Evolutionary conservation across 1,140 invertebrate genomes (phyloP), one percentile per base, ranked within the genome.

Genomic region (Eufriesea mexicana): DNA sequence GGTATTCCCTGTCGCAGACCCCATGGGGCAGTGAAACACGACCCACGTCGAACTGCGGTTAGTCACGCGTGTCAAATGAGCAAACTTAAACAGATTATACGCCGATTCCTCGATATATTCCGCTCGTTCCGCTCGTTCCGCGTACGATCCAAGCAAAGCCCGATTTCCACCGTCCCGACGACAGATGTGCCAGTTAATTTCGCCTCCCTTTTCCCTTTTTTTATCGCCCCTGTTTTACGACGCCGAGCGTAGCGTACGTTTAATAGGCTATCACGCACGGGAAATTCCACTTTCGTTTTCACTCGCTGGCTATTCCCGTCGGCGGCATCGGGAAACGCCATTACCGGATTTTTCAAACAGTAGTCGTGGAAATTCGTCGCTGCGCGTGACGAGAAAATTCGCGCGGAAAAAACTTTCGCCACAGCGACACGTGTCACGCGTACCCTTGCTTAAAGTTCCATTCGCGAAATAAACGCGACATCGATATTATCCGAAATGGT

Each of bases 51-150:
- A 89, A 80, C 82, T 83, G 90, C 84, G 92, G 91, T 92, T 91
- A 91, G 91, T 93, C 90, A 90, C 87, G 87, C 85, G 90, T 89
- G 85, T 85, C 89, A 87, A 91, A 91, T 89, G 78, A 84, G 88
- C 77, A 84, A 92, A 90, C 84, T 89, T 92, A 93, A 93, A 93
- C 91, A 89, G 91, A 93, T 93, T 93, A 93, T 89, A 89, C 84
- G 89, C 89, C 90, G 91, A 92, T 93, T 91, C 90, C 89, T 79
- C 77, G 68, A 79, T 78, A 80, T 35, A 35, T 35, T 4, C 35
- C 35, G 35, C 35, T 4, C 35, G 35, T 55, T 68, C 51, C 59
- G 72, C 55, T 71, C 59, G 73, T 57, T 12, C 67, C 18, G 59
- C 62, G 59, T 83, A 1, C 72, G 47, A 61, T 49, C 54, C 42